Base-by-base conservation (phyloP, 2,113 vertebrate species). In the Psammodynastes pulverulentus region DNA sequence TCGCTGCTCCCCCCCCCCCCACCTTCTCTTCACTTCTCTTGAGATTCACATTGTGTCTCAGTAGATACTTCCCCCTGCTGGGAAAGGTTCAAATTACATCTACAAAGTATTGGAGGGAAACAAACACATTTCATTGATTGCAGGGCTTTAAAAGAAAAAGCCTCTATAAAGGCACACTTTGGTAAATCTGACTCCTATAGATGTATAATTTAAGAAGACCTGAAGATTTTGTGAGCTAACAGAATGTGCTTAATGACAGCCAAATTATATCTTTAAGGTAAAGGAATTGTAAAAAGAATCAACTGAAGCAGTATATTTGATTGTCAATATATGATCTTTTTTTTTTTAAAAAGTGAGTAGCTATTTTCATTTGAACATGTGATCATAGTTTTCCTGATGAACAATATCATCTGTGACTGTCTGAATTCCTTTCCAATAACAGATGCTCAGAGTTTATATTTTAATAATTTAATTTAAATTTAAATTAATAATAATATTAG, bases 11-110 rank as follows among this genome's bases (percentile, higher is more conserved):
- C 15, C 2, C 19, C 13, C 62, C 3, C 8, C n/a, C n/a, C n/a
- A n/a, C n/a, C n/a, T n/a, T n/a, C 49, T 19, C 52, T 19, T 26
- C 39, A 19, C 45, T 62, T 51, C 15, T 46, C 51, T 89, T 56
- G 45, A 89, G 23, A 58, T 1, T 5, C 0, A 12, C 51, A 1
- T 53, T 62, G 86, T 24, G 67, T 93, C 94, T 94, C 95, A 97
- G 97, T 45, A 93, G 94, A 97, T 89, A 94, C 93, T 96, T 96
- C 98, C 98, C 97, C 97, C 97, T 97, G 95, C 96, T 97, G 98
- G 97, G 94, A 96, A 96, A 97, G 95, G 92, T 91, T 39, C 72
- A 96, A 97, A 98, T 95, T 98, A 96, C 97, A 97, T 86, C 92
- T 93, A 56, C 29, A 87, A 93, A 79, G 29, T 46, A 89, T 79